Evolutionary conservation across 2,797 vertebrate genomes (phyloP).

Genomic region (Propithecus deckenii): DNA sequence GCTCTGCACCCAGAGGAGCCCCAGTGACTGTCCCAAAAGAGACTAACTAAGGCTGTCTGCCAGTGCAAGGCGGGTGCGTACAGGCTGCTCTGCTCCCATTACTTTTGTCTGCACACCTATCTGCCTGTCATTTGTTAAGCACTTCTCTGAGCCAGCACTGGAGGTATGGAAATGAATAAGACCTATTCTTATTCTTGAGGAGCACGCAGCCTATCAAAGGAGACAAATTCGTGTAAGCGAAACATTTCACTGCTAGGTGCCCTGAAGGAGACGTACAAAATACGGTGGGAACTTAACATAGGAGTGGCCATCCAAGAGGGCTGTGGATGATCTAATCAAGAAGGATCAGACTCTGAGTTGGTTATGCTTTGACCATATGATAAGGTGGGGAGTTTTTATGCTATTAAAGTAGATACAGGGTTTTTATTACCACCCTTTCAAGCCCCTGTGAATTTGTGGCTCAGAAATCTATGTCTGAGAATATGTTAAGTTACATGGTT

Average conservation of each 20-base stretch:
- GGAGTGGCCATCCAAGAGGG: neutral
- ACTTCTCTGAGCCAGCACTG: neutral
- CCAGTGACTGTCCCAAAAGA: neutral
- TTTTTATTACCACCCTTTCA: neutral
- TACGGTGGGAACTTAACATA: neutral
- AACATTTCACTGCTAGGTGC: neutral
- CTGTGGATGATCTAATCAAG: neutral
- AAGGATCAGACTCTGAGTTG: neutral
- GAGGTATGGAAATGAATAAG: neutral
- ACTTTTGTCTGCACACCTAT: neutral
- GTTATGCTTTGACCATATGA: neutral
- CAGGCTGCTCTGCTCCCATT: neutral
- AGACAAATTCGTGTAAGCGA: slow-evolving; percentile 11
- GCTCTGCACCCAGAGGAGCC: neutral
- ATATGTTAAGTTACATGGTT: neutral
- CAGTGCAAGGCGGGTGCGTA: neutral
- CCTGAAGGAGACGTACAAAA: neutral
- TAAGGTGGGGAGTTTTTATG: neutral
- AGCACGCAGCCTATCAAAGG: neutral
- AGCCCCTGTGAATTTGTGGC: neutral
- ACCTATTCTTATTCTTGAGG: neutral
- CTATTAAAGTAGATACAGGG: neutral
- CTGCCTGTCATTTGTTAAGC: neutral
- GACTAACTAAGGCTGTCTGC: neutral
- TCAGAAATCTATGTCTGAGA: neutral